Evolutionary conservation across 2,888 invertebrate genomes (phyloP).

Genomic region (Epinotia ramella): DNA sequence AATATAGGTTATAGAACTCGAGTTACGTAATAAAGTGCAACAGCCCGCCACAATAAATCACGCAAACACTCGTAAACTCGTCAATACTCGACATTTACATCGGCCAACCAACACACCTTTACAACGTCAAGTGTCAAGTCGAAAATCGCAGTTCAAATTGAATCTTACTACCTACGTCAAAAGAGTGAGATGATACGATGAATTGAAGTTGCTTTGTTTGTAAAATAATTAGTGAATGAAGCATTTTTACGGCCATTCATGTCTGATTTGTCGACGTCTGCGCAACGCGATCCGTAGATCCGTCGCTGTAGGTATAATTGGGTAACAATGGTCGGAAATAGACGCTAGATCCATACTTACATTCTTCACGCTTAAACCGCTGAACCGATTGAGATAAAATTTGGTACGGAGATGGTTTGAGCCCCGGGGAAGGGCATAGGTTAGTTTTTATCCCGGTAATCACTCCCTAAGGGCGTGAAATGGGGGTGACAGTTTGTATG

Average conservation of each 20-base stretch:
- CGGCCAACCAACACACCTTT: background rate
- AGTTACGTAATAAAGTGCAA: constrained; percentile 12
- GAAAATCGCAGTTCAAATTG: background rate
- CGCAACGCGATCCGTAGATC: background rate
- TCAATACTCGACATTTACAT: constrained; percentile 1
- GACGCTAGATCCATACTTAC: background rate
- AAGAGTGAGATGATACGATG: background rate
- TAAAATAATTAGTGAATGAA: background rate
- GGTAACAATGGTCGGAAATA: background rate
- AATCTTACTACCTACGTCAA: background rate
- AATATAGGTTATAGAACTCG: background rate
- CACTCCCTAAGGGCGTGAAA: too few relatives aligned
- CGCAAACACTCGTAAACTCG: background rate
- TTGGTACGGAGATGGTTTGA: too few relatives aligned
- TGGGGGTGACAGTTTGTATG: too few relatives aligned
- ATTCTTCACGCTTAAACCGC: too few relatives aligned
- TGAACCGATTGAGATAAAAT: too few relatives aligned
- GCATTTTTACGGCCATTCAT: constrained; percentile 7
- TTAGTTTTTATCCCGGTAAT: too few relatives aligned
- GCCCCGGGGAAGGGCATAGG: too few relatives aligned
- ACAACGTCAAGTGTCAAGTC: background rate
- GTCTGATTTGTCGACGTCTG: background rate
- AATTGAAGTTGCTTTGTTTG: background rate
- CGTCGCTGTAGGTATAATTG: background rate
- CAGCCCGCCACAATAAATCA: constrained; percentile 4